Conservation (phyloP, 2,888 invertebrate species). For the Andrena dorsata region DNA sequence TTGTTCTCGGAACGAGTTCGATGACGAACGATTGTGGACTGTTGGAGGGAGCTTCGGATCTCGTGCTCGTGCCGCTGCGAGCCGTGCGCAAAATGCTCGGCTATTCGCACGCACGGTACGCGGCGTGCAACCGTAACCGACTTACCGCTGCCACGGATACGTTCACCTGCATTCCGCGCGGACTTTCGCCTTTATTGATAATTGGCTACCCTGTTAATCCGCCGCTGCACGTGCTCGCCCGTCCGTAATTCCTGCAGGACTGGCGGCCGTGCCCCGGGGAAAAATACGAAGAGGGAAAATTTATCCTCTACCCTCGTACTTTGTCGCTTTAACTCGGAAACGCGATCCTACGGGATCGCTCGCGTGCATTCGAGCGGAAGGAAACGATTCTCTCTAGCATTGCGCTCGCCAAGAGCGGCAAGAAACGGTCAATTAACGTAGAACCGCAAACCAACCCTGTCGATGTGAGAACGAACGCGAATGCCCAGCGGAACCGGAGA, state of each 20-base stretch:
- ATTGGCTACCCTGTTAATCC: conserved; percentile 48
- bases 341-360: no score
- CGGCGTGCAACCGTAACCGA: conserved; percentile 26
- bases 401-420: no score
- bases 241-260: not conserved
- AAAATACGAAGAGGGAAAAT: not conserved
- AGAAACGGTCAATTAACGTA: no score
- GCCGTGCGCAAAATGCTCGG: not conserved
- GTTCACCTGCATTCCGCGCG: conserved; percentile 58
- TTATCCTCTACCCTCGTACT: no score
- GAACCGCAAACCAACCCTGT: no score
- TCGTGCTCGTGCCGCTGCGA: not conserved
- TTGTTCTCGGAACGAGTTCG: conserved; percentile 56
- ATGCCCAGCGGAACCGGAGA: no score
- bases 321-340: no score
- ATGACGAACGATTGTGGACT: conserved; percentile 27
- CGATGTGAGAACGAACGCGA: no score
- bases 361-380: no score
- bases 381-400: no score
- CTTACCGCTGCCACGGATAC: conserved; percentile 28
- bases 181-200: conserved; percentile 47
- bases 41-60: not conserved
- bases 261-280: not conserved
- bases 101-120: not conserved
- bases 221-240: conserved; percentile 12